Conservation (phyloP, 2,888 invertebrate species). For the Macaria liturata region DNA sequence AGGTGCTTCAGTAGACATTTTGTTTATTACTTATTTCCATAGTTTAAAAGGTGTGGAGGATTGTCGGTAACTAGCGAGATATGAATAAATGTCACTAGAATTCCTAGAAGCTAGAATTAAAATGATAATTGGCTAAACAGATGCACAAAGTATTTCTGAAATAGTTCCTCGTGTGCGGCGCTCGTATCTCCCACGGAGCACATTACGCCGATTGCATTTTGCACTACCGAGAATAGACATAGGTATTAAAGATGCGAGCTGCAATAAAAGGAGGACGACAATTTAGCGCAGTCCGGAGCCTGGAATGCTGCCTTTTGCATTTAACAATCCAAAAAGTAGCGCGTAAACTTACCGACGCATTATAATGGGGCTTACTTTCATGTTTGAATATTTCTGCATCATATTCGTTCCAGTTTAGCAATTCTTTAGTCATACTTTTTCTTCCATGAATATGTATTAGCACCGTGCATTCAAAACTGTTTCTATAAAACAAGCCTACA, state of each 20-base stretch:
- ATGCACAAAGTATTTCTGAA: no score
- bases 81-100: no score
- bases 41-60: no score
- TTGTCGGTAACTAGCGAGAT: no score
- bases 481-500: slow-evolving; percentile 30
- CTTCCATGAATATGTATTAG: slow-evolving; percentile 34
- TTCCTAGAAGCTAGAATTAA: no score
- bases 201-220: slow-evolving; percentile 22
- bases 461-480: slow-evolving; percentile 30
- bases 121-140: no score
- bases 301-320: slow-evolving; percentile 32
- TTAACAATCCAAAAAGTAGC: slow-evolving; percentile 27
- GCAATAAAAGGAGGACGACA: slow-evolving; percentile 28
- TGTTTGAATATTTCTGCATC: slow-evolving; percentile 25
- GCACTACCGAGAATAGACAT: slow-evolving; percentile 26
- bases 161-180: no score
- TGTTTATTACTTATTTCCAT: no score
- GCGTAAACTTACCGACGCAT: slow-evolving; percentile 19
- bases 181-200: slow-evolving; percentile 7
- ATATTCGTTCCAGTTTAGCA: slow-evolving; percentile 31
- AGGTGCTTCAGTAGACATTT: no score
- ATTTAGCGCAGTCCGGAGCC: slow-evolving; percentile 28
- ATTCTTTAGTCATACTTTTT: slow-evolving; percentile 32
- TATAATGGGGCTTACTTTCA: slow-evolving; percentile 24
- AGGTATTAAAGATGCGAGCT: slow-evolving; percentile 26